A percentile compares a stretch with the other conserved stretches of the same genome.
phyloP scores from a whole-genome alignment of 2,113 vertebrate species.

The Clarias macrocephalus region DNA sequence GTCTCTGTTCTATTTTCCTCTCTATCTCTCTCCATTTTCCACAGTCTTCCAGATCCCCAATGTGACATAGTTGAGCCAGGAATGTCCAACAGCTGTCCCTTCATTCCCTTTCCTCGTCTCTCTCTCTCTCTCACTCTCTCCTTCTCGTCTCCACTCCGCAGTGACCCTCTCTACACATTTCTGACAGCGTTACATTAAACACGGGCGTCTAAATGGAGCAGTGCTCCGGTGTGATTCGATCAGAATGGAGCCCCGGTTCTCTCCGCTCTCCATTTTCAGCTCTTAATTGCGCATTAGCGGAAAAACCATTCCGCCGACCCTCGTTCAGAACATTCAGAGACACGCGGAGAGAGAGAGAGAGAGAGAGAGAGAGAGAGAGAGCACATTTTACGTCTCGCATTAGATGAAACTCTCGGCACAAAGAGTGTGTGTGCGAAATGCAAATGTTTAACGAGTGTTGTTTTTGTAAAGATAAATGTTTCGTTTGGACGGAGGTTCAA shows the following conservation, averaged over 20 bases:
- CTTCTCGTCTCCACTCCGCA: constrained; percentile 12
- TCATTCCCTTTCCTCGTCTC: constrained; percentile 55
- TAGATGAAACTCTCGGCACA: constrained; percentile 23
- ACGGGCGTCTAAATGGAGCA: constrained; percentile 53
- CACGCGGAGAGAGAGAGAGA: background rate
- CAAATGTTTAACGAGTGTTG: constrained; percentile 30
- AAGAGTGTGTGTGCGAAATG: constrained; percentile 23
- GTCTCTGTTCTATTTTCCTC: background rate
- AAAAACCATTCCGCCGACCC: constrained; percentile 41
- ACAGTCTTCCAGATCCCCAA: constrained; percentile 61
- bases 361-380: constrained; percentile 36
- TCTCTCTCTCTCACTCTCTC: constrained; percentile 39
- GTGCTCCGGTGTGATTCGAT: constrained; percentile 50
- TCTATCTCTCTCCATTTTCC: constrained; percentile 54
- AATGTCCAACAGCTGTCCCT: constrained; percentile 73
- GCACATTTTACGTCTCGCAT: constrained; percentile 45
- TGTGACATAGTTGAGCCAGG: constrained; percentile 65
- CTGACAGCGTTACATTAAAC: constrained; percentile 51
- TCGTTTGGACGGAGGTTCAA: constrained; percentile 37
- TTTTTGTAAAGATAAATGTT: constrained; percentile 24
- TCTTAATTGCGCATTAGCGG: constrained; percentile 60
- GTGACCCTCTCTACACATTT: constrained; percentile 42
- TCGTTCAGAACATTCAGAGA: constrained; percentile 41
- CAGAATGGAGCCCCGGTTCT: constrained; percentile 40
- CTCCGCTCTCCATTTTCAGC: constrained; percentile 53